These are phyloP conservation scores for Thyatira batis DNA, from an alignment of 2,888 invertebrate species.

Conservation along the genomic window DNA sequence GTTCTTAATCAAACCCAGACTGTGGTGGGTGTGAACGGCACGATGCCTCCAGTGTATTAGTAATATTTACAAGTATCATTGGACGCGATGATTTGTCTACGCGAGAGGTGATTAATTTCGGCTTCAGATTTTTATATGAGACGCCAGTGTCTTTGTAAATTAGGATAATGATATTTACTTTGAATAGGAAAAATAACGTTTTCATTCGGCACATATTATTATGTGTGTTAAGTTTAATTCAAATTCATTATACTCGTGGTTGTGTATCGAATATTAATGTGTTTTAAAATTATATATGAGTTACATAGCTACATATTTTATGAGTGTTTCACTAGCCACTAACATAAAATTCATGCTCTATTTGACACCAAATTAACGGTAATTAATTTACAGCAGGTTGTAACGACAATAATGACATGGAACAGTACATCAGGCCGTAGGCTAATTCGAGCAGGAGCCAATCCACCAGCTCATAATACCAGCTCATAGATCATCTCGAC, in stretches of 20 bases:
- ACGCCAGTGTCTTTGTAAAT: constrained; percentile 7
- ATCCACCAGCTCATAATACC: constrained; percentile 61
- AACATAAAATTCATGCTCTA: too few relatives aligned
- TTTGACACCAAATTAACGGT: background rate
- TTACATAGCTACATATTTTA: too few relatives aligned
- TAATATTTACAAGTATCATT: constrained; percentile 50
- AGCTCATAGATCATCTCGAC: constrained; percentile 66
- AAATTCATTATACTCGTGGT: too few relatives aligned
- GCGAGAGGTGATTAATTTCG: constrained; percentile 29
- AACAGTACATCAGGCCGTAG: constrained; percentile 26
- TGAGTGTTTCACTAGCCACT: too few relatives aligned
- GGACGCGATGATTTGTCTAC: constrained; percentile 21
- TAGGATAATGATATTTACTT: too few relatives aligned
- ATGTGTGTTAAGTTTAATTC: too few relatives aligned
- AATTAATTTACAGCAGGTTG: background rate
- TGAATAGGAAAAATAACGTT: too few relatives aligned
- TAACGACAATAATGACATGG: background rate
- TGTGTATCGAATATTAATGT: too few relatives aligned
- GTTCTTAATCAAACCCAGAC: constrained; percentile 72
- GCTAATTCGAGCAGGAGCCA: constrained; percentile 57
- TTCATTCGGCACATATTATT: too few relatives aligned
- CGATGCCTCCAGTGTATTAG: constrained; percentile 40
- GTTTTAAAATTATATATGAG: too few relatives aligned
- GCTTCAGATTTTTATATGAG: constrained; percentile 19
- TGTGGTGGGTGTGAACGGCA: constrained; percentile 54